A percentile compares a stretch with the other conserved stretches of the same genome.
Conservation (phyloP, 2,888 invertebrate genomes). For the Cataglyphis livida region DNA sequence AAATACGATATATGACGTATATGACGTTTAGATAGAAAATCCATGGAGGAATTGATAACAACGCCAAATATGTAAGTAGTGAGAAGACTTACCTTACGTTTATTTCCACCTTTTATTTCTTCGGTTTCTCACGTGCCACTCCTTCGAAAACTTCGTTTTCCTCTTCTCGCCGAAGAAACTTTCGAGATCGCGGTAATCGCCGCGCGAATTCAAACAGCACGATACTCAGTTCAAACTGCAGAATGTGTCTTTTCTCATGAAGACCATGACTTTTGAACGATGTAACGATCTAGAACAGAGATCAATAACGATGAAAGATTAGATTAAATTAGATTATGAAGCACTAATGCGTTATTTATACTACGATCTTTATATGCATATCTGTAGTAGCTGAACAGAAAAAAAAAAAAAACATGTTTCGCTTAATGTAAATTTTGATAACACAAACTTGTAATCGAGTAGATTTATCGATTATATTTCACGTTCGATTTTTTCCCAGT, state of each 20-base stretch:
- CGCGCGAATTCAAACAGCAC: constrained; percentile 4
- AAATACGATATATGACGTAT: not conserved
- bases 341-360: constrained; percentile 21
- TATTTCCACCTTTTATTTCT: constrained; percentile 37
- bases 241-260: constrained; percentile 55
- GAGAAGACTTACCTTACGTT: constrained; percentile 28
- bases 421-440: not conserved
- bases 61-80: not conserved
- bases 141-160: constrained; percentile 13
- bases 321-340: constrained; percentile 67
- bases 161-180: not conserved
- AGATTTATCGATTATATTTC: constrained; percentile 1
- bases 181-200: constrained; percentile 21
- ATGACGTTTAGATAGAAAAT: not conserved
- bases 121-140: constrained; percentile 12
- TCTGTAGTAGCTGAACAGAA: not conserved
- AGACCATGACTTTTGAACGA: constrained; percentile 57
- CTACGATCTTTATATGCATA: not conserved
- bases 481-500: not conserved
- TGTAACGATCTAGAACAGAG: constrained; percentile 64
- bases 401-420: not conserved
- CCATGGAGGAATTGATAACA: not conserved
- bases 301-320: constrained; percentile 29
- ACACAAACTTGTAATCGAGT: not conserved
- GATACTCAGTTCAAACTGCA: not conserved